Percentiles rank a stretch among this genome's conserved stretches.
These are phyloP conservation scores for Simalia tracyae DNA, from an alignment of 2,797 vertebrate genomes.

Conservation along the genomic window DNA sequence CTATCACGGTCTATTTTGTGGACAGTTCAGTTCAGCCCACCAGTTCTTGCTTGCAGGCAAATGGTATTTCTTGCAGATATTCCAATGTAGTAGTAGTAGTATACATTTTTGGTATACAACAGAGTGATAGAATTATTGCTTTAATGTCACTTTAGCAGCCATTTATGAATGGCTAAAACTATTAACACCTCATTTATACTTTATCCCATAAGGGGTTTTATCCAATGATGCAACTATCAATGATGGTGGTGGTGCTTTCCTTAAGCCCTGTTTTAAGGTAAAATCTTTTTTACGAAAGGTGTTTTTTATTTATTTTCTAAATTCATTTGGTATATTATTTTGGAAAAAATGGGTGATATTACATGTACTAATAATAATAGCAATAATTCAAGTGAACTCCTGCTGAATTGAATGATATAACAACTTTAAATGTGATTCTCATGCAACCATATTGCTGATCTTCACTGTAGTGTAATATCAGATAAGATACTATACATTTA, in stretches of 20 bases:
- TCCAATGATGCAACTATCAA: neutral
- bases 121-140: too few relatives aligned
- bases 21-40: too few relatives aligned
- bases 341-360: neutral
- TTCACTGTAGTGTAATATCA: neutral
- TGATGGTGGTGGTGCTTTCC: neutral
- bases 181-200: neutral
- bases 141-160: neutral
- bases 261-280: neutral
- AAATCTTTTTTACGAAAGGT: neutral
- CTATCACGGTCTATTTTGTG: too few relatives aligned
- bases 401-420: neutral
- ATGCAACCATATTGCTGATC: neutral
- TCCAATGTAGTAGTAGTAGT: too few relatives aligned
- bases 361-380: neutral
- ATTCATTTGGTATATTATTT: neutral
- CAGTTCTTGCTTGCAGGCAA: too few relatives aligned
- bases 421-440: neutral
- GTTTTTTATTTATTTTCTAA: neutral
- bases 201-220: neutral
- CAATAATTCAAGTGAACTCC: neutral
- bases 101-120: too few relatives aligned
- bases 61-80: too few relatives aligned
- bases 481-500: too few relatives aligned
- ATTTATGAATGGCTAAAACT: neutral